Base-by-base conservation (phyloP, 2,113 vertebrate species). In the Phasianus colchicus region DNA sequence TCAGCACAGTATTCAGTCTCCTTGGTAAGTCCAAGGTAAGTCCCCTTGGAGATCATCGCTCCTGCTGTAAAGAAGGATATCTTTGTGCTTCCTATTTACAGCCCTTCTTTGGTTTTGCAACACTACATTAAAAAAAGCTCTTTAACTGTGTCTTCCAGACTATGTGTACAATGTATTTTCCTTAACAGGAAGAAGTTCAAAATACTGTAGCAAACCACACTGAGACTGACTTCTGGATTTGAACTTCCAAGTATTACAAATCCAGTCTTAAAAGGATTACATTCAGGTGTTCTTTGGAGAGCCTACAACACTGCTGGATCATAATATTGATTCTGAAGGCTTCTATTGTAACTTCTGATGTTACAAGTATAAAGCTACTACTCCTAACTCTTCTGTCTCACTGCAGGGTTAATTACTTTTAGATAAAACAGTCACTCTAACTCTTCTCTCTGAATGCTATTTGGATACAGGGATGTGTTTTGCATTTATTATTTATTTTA, bases 281-380 rank as follows among this genome's bases (percentile, higher is more conserved):
- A 54, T 4, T 74, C n/a, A 83, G 10, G 20, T 6, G 3, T 38
- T 9, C 3, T 58, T 27, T 42, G 7, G 48, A 72, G 64, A 83
- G 27, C 32, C 17, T 86, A 10, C 30, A 72, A 69, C 7, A 40
- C 45, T 29, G 12, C n/a, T 48, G 13, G 13, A 6, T 21, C 12
- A 43, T 20, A 25, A 3, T 20, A 36, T 8, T 25, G 7, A 52
- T 80, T 86, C 61, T 81, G 22, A 63, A 54, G 4, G 11, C 3
- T 11, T 58, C 22, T 57, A 43, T 61, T 82, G n/a, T 7, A 71
- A 69, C 64, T 89, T 70, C 36, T 13, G 22, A 3, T 54, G 38
- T 10, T 0, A 0, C 3, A 58, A 29, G 6, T 2, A 54, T 2
- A 16, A 16, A 3, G 17, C 66, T 89, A 4, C 5, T 66, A 5